These are phyloP conservation scores for Pterocles burchelli DNA, from an alignment of 2,113 vertebrate species.

Conservation along the genomic window DNA sequence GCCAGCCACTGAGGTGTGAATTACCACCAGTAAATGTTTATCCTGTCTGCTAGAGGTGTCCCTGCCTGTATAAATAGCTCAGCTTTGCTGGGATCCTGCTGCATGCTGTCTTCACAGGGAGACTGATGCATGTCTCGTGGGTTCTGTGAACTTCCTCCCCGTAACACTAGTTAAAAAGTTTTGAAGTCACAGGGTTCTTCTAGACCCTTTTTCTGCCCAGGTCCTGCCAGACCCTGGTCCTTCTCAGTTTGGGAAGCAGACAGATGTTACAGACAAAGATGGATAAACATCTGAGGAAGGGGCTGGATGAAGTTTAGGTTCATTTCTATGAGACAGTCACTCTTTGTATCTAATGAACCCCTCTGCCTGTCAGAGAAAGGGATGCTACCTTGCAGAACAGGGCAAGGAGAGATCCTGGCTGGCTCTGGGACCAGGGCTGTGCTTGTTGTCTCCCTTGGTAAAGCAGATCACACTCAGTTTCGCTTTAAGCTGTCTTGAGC, in stretches of 20 bases:
- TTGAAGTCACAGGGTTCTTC: neutral
- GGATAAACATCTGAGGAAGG: neutral
- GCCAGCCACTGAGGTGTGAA: neutral
- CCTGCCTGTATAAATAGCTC: neutral
- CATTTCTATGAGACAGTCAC: neutral
- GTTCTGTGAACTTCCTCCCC: neutral
- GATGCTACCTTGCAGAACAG: neutral
- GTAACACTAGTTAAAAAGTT: neutral
- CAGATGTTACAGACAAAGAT: neutral
- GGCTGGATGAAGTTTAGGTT: neutral
- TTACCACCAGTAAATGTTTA: neutral
- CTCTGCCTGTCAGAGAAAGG: neutral
- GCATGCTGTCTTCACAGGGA: fast-evolving
- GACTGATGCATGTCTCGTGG: fast-evolving
- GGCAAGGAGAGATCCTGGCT: neutral
- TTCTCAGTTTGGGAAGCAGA: neutral
- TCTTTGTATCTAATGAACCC: neutral
- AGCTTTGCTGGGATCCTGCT: neutral
- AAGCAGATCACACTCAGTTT: neutral
- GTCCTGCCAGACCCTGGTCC: neutral
- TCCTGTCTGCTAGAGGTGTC: neutral
- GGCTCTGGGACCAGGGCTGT: fast-evolving
- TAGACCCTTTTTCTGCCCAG: neutral
- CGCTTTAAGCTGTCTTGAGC: neutral
- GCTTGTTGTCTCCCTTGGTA: neutral